Percentiles rank a stretch among this genome's conserved stretches.
These are phyloP conservation scores for Lucilia sericata DNA, from an alignment of 1,140 invertebrate species.

Conservation along the genomic window DNA sequence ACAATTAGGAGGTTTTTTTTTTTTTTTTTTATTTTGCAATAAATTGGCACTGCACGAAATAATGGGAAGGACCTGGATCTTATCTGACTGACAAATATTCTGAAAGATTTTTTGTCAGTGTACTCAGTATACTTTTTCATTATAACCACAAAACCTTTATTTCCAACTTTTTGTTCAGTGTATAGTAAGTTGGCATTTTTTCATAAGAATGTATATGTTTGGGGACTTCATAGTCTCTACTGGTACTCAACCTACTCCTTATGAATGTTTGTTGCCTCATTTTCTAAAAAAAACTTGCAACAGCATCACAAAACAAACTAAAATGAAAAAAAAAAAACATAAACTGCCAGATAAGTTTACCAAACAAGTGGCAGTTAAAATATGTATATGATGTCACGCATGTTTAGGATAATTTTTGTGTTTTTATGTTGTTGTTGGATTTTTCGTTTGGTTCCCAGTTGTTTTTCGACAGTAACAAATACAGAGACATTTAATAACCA, in stretches of 20 bases:
- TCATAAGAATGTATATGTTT: not conserved
- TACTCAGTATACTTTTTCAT: too few species aligned
- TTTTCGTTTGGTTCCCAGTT: not conserved
- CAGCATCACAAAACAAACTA: too few species aligned
- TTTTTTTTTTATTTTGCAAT: not conserved
- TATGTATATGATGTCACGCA: conserved; percentile 29
- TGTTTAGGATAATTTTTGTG: conserved; percentile 21
- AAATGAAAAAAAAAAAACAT: too few species aligned
- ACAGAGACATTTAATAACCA: conserved; percentile 11
- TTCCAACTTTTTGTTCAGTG: not conserved
- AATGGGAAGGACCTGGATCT: too few species aligned
- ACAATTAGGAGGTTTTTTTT: not conserved
- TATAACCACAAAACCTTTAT: too few species aligned
- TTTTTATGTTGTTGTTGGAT: not conserved
- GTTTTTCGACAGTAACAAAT: conserved; percentile 16
- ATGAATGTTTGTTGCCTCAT: not conserved
- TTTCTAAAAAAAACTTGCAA: not conserved
- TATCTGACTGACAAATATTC: too few species aligned
- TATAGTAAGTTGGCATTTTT: not conserved
- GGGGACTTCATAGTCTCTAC: too few species aligned
- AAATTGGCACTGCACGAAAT: not conserved
- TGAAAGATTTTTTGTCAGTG: not conserved
- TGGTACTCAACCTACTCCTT: not conserved
- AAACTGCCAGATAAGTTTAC: conserved; percentile 22
- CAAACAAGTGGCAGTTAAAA: conserved; percentile 11